These are phyloP conservation scores for Elephas maximus DNA, from an alignment of 2,113 vertebrate species.

Conservation along the genomic window DNA sequence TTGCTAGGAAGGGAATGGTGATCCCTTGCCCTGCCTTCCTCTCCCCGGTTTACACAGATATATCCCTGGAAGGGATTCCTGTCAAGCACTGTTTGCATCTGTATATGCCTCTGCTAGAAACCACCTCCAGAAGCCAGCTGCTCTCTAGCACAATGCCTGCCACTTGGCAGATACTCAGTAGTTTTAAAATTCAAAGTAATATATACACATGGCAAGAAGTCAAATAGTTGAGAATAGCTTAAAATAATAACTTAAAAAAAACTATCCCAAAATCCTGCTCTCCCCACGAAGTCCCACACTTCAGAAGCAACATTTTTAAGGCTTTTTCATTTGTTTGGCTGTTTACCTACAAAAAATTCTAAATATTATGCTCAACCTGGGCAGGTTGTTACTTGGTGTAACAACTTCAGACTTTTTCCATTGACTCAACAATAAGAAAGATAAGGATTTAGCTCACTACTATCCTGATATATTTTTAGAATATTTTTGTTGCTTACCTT, in stretches of 20 bases:
- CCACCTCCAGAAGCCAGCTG: not conserved
- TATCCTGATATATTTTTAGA: not conserved
- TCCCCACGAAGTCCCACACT: not conserved
- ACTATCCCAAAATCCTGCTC: not conserved
- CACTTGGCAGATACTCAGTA: not conserved
- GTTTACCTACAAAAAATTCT: not conserved
- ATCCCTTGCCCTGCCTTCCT: not conserved
- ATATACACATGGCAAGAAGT: not conserved
- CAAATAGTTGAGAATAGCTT: not conserved
- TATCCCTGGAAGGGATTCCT: not conserved
- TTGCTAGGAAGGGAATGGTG: not conserved
- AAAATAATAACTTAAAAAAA: not conserved
- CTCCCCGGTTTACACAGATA: not conserved
- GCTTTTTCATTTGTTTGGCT: slow-evolving; percentile 1
- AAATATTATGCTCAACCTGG: not conserved
- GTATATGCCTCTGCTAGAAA: not conserved
- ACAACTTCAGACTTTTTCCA: not conserved
- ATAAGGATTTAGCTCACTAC: not conserved
- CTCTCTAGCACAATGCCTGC: not conserved
- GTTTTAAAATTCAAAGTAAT: not conserved
- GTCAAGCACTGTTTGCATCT: not conserved
- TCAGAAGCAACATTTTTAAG: not conserved
- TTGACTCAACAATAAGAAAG: not conserved
- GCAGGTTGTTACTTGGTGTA: not conserved
- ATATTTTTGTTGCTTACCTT: not conserved